A percentile compares a stretch with the other conserved stretches of the same genome.
These are phyloP conservation scores for Monochamus saltuarius DNA, from an alignment of 1,140 invertebrate species.

Conservation along the genomic window DNA sequence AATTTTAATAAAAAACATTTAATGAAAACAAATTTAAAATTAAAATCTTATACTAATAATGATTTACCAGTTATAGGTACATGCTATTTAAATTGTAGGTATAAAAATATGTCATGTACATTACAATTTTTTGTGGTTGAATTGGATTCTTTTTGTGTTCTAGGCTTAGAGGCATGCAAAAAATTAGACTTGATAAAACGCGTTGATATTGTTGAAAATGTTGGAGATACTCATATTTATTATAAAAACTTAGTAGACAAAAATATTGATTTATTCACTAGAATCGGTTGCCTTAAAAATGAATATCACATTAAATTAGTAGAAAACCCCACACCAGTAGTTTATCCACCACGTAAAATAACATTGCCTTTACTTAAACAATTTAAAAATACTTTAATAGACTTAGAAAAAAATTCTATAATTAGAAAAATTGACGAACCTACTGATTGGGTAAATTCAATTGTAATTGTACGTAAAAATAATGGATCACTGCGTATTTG, in stretches of 20 bases:
- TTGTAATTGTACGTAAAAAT: constrained; percentile 53
- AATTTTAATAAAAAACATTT: neutral
- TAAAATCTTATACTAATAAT: constrained; percentile 23
- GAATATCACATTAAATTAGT: constrained; percentile 18
- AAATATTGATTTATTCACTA: constrained; percentile 4
- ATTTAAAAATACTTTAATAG: constrained; percentile 10
- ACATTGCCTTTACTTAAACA: constrained; percentile 11
- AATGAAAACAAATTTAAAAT: constrained; percentile 6
- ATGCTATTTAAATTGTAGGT: constrained; percentile 1
- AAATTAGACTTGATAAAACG: constrained; percentile 19
- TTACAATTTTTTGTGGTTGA: constrained; percentile 23
- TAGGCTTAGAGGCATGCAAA: constrained; percentile 2
- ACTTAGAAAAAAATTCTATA: no score
- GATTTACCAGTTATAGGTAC: constrained; percentile 5
- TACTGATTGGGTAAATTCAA: constrained; percentile 54
- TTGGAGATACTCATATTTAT: no score
- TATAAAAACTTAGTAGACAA: constrained; percentile 3
- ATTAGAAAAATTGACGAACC: no score
- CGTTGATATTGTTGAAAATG: constrained; percentile 7
- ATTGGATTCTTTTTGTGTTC: neutral
- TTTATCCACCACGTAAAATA: constrained; percentile 21
- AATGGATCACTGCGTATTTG: constrained; percentile 54
- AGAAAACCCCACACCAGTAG: constrained; percentile 14
- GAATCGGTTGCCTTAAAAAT: constrained; percentile 3
- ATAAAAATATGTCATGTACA: constrained; percentile 14